These are phyloP conservation scores for Gracilinanus agilis DNA, from an alignment of 2,113 vertebrate genomes.

Conservation along the genomic window DNA sequence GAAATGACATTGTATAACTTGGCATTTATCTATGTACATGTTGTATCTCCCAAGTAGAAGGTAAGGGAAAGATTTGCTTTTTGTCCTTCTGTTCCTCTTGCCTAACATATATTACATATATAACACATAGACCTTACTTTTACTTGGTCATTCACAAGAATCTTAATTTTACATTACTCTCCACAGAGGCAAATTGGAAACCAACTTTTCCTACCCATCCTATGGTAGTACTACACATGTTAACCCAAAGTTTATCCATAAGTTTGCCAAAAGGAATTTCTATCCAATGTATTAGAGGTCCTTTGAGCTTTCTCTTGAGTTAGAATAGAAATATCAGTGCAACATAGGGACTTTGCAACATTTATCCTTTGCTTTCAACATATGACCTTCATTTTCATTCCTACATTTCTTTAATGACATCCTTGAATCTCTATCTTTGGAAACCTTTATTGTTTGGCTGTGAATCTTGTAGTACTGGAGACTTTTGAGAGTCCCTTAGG, in stretches of 20 bases:
- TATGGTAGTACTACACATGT: neutral
- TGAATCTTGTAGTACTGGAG: neutral
- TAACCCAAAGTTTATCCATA: neutral
- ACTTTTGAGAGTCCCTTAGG: neutral
- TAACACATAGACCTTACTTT: neutral
- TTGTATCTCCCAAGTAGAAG: neutral
- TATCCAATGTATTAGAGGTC: neutral
- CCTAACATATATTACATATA: neutral
- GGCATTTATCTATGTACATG: neutral
- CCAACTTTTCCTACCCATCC: neutral
- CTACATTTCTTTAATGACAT: neutral
- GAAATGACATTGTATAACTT: neutral
- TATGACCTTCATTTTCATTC: neutral
- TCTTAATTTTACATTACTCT: neutral
- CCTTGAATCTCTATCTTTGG: neutral
- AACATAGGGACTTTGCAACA: neutral
- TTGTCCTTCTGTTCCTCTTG: neutral
- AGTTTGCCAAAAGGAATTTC: neutral
- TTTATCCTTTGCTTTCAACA: neutral
- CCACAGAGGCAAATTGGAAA: neutral
- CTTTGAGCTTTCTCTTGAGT: neutral
- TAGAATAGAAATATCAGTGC: neutral
- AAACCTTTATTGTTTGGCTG: neutral
- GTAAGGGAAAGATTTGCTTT: neutral
- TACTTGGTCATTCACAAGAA: neutral